Evolutionary conservation across 2,888 invertebrate species (phyloP).

Genomic region (Ornithoptera priamus): DNA sequence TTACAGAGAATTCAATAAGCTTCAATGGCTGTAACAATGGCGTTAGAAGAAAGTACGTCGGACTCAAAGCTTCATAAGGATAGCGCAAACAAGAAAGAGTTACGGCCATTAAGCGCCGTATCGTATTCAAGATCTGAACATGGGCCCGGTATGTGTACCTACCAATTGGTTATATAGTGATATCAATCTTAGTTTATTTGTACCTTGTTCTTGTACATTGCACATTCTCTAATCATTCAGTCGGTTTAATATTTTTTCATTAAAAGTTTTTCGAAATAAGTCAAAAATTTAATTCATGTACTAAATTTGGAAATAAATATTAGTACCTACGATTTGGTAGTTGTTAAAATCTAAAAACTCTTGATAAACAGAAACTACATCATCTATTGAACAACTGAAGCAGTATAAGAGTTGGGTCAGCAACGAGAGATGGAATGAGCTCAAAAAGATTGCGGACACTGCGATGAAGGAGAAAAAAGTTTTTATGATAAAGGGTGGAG

Average conservation of each 20-base stretch:
- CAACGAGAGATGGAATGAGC: conserved; percentile 82
- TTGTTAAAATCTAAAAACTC: background rate
- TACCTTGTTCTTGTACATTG: background rate
- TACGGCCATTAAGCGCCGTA: conserved; percentile 67
- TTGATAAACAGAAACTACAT: conserved; percentile 35
- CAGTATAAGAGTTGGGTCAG: conserved; percentile 80
- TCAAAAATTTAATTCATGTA: background rate
- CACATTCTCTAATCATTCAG: background rate
- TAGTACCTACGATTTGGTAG: too few species aligned
- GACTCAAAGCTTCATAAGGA: conserved; percentile 74
- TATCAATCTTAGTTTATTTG: background rate
- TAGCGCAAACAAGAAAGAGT: conserved; percentile 63
- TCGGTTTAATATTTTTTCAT: background rate
- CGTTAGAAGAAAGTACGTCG: conserved; percentile 69
- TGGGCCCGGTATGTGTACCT: conserved; percentile 57
- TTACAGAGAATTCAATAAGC: conserved; percentile 55
- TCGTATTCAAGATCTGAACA: conserved; percentile 71
- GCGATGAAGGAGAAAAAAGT: conserved; percentile 83
- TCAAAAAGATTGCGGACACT: conserved; percentile 82
- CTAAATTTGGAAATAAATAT: background rate
- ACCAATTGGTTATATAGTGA: background rate
- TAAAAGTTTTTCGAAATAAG: background rate
- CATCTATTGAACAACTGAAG: conserved; percentile 67
- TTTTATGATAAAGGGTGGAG: conserved; percentile 86
- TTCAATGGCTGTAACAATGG: conserved; percentile 76